Evolutionary conservation across 2,113 vertebrate genomes (phyloP).

Genomic region (Cyanoramphus novaezelandiae): DNA sequence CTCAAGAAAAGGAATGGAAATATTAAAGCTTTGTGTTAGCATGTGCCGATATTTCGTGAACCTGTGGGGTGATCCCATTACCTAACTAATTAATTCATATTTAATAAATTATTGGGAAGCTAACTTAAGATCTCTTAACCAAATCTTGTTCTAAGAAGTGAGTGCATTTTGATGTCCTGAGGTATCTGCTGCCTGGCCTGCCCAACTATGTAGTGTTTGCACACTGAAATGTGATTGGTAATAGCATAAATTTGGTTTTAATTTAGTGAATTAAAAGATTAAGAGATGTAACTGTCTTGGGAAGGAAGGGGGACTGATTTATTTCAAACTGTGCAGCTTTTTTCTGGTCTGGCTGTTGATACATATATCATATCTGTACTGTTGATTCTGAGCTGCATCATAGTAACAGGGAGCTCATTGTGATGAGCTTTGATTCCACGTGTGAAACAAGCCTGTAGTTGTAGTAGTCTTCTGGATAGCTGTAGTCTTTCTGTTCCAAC

Average conservation of each 20-base stretch:
- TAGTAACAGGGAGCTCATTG: background rate
- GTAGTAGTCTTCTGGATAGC: background rate
- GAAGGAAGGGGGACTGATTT: background rate
- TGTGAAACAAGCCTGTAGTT: rapidly evolving
- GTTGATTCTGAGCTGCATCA: rapidly evolving
- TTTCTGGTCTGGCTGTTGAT: background rate
- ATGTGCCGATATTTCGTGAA: background rate
- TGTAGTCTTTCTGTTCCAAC: background rate
- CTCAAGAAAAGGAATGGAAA: background rate
- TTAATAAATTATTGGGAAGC: background rate
- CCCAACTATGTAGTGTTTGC: background rate
- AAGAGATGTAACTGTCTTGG: background rate
- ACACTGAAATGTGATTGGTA: background rate
- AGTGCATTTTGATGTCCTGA: background rate
- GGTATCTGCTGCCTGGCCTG: background rate
- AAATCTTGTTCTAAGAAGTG: background rate
- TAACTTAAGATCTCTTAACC: background rate
- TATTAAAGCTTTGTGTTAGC: background rate
- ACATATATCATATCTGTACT: too few species aligned
- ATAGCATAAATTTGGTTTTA: background rate
- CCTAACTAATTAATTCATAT: background rate
- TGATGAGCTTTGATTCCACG: background rate
- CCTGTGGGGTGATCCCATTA: background rate
- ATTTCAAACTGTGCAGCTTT: background rate
- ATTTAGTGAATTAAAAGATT: background rate